These are phyloP conservation scores for Gryon sp. DNA, from an alignment of 1,140 invertebrate genomes.

Conservation along the genomic window DNA sequence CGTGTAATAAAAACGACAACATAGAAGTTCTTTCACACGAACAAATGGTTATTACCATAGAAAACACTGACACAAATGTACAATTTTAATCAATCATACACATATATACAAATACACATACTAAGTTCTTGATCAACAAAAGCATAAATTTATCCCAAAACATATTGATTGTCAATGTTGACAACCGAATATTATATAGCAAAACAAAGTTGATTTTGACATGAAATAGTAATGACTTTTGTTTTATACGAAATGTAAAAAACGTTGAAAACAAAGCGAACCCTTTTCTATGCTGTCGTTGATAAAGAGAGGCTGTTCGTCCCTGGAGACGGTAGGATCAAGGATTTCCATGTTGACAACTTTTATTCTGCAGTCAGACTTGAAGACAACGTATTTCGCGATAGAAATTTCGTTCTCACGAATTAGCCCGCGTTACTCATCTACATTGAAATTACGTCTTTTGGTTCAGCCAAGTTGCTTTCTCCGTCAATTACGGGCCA, in stretches of 20 bases:
- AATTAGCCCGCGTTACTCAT: background rate
- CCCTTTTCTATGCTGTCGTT: constrained; percentile 58
- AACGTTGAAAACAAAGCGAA: constrained; percentile 28
- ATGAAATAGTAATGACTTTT: too few species aligned
- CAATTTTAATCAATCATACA: background rate
- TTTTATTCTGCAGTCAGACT: background rate
- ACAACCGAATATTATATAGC: too few species aligned
- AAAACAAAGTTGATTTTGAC: too few species aligned
- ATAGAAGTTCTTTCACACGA: background rate
- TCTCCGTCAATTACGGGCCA: constrained; percentile 19
- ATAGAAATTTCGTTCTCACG: background rate
- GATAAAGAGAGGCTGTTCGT: constrained; percentile 56
- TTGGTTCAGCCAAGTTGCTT: constrained; percentile 7
- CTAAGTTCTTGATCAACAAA: background rate
- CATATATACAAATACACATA: background rate
- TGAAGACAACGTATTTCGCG: background rate
- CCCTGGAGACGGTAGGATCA: constrained; percentile 50
- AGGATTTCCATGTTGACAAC: constrained; percentile 57
- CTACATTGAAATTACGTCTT: constrained; percentile 28
- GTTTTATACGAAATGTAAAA: too few species aligned
- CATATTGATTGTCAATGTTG: too few species aligned
- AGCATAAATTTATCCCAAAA: too few species aligned
- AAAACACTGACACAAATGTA: background rate
- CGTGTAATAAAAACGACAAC: constrained; percentile 1
- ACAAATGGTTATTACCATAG: background rate